Percentiles rank a stretch among this genome's conserved stretches.
Evolutionary conservation across 2,113 vertebrate genomes (phyloP).

Genomic region (Monopterus albus): DNA sequence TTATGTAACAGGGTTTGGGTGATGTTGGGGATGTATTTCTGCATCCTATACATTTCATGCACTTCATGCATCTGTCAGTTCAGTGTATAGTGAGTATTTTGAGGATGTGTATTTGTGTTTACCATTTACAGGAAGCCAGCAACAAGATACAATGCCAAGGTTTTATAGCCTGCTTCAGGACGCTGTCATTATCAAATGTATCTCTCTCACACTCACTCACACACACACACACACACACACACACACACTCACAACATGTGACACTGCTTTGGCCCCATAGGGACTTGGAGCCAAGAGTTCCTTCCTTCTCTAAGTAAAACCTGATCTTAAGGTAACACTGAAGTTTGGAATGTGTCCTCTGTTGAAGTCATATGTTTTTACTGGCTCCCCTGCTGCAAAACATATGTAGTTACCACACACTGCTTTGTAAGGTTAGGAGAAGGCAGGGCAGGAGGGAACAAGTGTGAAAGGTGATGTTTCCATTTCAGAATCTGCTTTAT

Average conservation of each 20-base stretch:
- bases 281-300: conserved; percentile 17
- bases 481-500: conserved; percentile 11
- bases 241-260: conserved; percentile 15
- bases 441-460: neutral
- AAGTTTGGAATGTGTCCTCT: conserved; percentile 33
- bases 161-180: conserved; percentile 40
- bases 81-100: neutral
- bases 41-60: too few relatives aligned
- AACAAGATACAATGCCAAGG: conserved; percentile 33
- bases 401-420: conserved; percentile 15
- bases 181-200: conserved; percentile 17
- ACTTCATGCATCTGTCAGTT: conserved; percentile 1
- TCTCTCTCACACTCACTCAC: conserved; percentile 1
- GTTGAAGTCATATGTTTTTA: conserved; percentile 15
- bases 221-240: neutral
- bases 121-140: conserved; percentile 19
- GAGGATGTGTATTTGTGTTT: conserved; percentile 16
- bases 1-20: conserved; percentile 58
- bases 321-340: conserved; percentile 22
- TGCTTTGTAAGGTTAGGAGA: conserved; percentile 6
- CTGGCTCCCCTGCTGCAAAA: conserved; percentile 15
- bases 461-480: conserved; percentile 14
- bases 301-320: conserved; percentile 41
- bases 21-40: conserved; percentile 19
- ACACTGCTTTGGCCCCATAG: conserved; percentile 23